A percentile compares a stretch with the other conserved stretches of the same genome.
These are phyloP conservation scores for Trematomus bernacchii DNA, from an alignment of 2,797 vertebrate genomes.

Conservation along the genomic window DNA sequence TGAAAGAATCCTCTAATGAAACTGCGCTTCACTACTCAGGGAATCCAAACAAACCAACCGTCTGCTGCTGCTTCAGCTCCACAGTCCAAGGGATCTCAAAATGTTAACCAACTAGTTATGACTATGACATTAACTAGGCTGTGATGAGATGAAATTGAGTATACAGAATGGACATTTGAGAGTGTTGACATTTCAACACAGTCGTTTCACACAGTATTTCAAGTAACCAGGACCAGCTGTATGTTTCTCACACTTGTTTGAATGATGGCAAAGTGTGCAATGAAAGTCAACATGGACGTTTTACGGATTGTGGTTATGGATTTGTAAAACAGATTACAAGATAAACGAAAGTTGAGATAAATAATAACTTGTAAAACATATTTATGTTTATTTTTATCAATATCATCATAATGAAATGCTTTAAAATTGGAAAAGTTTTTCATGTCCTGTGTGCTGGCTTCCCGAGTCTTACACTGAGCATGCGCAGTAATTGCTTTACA, in stretches of 20 bases:
- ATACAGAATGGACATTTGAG: slow-evolving; percentile 6
- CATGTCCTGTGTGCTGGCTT: not conserved
- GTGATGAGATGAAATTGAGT: slow-evolving; percentile 19
- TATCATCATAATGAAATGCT: slow-evolving; percentile 51
- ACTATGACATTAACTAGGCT: slow-evolving; percentile 1
- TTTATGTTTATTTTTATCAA: slow-evolving; percentile 55
- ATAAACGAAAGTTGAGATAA: not conserved
- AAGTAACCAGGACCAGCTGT: slow-evolving; percentile 8
- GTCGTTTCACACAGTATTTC: slow-evolving; percentile 1
- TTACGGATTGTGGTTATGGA: not conserved
- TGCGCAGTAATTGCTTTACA: slow-evolving; percentile 60
- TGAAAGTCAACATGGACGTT: slow-evolving; percentile 7
- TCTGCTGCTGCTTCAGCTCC: slow-evolving; percentile 50
- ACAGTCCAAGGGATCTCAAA: slow-evolving; percentile 13
- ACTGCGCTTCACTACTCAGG: slow-evolving; percentile 51
- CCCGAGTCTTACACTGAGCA: slow-evolving; percentile 42
- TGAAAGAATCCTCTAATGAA: slow-evolving; percentile 86
- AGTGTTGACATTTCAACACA: slow-evolving; percentile 18
- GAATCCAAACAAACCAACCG: slow-evolving; percentile 43
- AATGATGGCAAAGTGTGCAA: slow-evolving; percentile 2
- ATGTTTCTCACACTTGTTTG: slow-evolving; percentile 4
- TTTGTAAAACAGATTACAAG: slow-evolving; percentile 6
- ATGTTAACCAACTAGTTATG: slow-evolving; percentile 4
- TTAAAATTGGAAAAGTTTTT: slow-evolving; percentile 3
- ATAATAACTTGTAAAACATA: slow-evolving; percentile 35